Evolutionary conservation across 2,797 vertebrate species (phyloP).

Genomic region (Acanthopagrus latus): DNA sequence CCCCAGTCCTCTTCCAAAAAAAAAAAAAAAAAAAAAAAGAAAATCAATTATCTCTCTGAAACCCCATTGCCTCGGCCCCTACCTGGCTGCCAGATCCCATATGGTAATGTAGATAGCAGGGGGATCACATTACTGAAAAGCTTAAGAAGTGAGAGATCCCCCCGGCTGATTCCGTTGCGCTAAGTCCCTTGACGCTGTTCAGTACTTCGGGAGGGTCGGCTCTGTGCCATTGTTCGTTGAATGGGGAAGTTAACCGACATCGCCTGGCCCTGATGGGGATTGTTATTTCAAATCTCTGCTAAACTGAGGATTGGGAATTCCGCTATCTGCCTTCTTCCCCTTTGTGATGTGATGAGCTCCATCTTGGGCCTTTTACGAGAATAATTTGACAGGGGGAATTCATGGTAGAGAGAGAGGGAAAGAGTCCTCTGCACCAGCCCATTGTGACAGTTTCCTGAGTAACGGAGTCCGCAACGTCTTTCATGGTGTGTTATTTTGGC

Average conservation of each 20-base stretch:
- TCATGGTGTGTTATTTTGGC: conserved; percentile 71
- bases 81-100: conserved; percentile 67
- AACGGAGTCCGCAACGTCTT: conserved; percentile 64
- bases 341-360: conserved; percentile 78
- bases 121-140: conserved; percentile 76
- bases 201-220: conserved; percentile 66
- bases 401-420: conserved; percentile 14
- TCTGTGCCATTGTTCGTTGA: conserved; percentile 75
- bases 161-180: conserved; percentile 76
- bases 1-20: conserved; percentile 59
- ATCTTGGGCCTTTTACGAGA: conserved; percentile 66
- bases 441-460: conserved; percentile 61
- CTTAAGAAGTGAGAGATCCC: conserved; percentile 77
- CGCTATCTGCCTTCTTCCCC: conserved; percentile 64
- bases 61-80: conserved; percentile 47
- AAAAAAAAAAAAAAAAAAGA: conserved; percentile 49
- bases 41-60: conserved; percentile 76
- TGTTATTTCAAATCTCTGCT: conserved; percentile 81
- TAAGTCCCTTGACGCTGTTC: conserved; percentile 61
- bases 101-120: conserved; percentile 72
- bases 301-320: conserved; percentile 78
- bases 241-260: conserved; percentile 76
- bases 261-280: conserved; percentile 70
- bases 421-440: conserved; percentile 37
- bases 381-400: conserved; percentile 63